These are phyloP conservation scores for Caenorhabditis tropicalis DNA, from an alignment of 1,140 invertebrate genomes.

Conservation along the genomic window DNA sequence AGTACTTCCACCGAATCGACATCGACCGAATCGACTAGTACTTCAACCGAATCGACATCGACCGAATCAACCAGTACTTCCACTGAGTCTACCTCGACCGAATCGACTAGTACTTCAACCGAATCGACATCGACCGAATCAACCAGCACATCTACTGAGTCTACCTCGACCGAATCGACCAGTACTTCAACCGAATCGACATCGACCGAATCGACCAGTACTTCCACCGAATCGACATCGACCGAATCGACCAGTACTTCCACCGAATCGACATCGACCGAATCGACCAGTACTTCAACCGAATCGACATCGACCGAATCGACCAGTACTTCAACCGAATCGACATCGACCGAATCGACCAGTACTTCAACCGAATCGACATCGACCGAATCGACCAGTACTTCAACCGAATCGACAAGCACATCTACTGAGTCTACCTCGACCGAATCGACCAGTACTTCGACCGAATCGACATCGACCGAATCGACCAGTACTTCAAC, in stretches of 20 bases:
- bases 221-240: not conserved
- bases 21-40: not conserved
- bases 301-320: not conserved
- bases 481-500: not conserved
- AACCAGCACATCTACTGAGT: not conserved
- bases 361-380: not conserved
- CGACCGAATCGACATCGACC: not conserved
- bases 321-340: constrained; percentile 1
- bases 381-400: not conserved
- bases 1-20: too few relatives aligned
- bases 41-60: not conserved
- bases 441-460: not conserved
- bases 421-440: not conserved
- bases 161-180: constrained; percentile 10
- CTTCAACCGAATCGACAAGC: not conserved
- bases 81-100: not conserved
- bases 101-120: constrained; percentile 3
- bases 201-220: not conserved
- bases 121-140: constrained; percentile 16
- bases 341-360: not conserved
- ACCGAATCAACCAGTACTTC: not conserved
- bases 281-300: not conserved
- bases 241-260: not conserved
- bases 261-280: constrained; percentile 14
- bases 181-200: not conserved